A percentile compares a stretch with the other conserved stretches of the same genome.
These are phyloP conservation scores for Peromyscus eremicus DNA, from an alignment of 2,797 vertebrate species.

Conservation along the genomic window DNA sequence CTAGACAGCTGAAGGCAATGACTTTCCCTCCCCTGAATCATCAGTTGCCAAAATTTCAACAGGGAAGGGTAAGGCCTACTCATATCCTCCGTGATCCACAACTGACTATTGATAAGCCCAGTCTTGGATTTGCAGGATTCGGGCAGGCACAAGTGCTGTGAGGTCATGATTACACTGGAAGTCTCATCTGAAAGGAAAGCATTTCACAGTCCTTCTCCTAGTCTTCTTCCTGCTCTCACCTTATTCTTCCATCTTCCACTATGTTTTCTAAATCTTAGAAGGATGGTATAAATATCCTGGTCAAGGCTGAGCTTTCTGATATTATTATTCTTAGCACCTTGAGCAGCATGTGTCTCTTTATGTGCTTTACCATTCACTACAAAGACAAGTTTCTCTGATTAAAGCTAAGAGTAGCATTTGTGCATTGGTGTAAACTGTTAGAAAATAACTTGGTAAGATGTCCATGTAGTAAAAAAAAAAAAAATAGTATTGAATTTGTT, in stretches of 20 bases:
- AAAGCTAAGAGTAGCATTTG: not conserved
- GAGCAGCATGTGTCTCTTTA: not conserved
- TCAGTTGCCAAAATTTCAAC: not conserved
- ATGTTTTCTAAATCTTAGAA: not conserved
- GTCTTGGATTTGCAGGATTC: not conserved
- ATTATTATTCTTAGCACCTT: not conserved
- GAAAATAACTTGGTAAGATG: not conserved
- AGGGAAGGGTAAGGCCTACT: not conserved
- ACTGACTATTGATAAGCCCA: not conserved
- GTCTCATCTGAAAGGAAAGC: not conserved
- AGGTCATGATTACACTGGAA: not conserved
- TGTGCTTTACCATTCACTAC: not conserved
- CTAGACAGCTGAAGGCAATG: not conserved
- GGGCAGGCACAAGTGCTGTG: too few species aligned
- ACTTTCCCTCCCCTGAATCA: not conserved
- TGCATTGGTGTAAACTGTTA: not conserved
- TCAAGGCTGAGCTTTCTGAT: not conserved
- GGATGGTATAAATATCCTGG: not conserved
- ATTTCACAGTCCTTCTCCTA: not conserved
- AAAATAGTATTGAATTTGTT: not conserved
- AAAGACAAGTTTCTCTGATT: not conserved
- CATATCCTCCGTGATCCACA: not conserved
- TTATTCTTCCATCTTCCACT: not conserved
- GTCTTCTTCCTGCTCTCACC: not conserved
- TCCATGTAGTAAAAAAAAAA: not conserved